phyloP scores from a whole-genome alignment of 2,888 invertebrate species.

The Acronicta leporina region DNA sequence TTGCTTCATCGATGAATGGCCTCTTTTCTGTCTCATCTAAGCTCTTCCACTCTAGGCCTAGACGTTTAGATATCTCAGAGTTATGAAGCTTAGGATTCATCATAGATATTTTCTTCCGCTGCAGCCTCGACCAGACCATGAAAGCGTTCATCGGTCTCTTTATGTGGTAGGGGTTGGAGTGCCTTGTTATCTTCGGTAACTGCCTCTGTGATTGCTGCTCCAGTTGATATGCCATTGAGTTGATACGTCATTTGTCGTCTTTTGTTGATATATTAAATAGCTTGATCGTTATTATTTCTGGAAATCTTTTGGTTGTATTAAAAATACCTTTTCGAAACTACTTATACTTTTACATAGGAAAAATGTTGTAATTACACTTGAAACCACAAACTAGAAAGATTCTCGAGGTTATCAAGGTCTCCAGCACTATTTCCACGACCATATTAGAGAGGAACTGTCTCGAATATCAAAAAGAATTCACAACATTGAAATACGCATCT shows the following conservation, averaged over 20 bases:
- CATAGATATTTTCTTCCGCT: slow-evolving; percentile 94
- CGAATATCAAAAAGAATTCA: slow-evolving; percentile 24
- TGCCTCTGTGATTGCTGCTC: slow-evolving; percentile 68
- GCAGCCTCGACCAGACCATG: slow-evolving; percentile 99
- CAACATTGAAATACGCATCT: slow-evolving; percentile 59
- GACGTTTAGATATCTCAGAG: slow-evolving; percentile 94
- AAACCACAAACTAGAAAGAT: slow-evolving; percentile 16
- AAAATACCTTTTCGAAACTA: neutral
- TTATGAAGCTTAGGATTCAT: slow-evolving; percentile 95
- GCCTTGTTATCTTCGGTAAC: slow-evolving; percentile 84
- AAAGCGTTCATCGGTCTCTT: slow-evolving; percentile 99
- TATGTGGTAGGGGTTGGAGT: slow-evolving; percentile 92
- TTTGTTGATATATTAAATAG: slow-evolving; percentile 3
- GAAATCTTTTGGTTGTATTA: neutral
- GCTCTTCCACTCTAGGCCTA: slow-evolving; percentile 96
- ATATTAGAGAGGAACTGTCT: slow-evolving; percentile 29
- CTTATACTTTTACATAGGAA: slow-evolving; percentile 1
- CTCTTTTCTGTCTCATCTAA: slow-evolving; percentile 93
- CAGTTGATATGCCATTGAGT: slow-evolving; percentile 77
- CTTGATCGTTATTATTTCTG: too few relatives aligned
- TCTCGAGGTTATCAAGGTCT: neutral
- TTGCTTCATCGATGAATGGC: slow-evolving; percentile 97
- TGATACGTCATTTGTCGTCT: slow-evolving; percentile 44
- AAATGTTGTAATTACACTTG: slow-evolving; percentile 1
- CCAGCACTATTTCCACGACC: slow-evolving; percentile 8